phyloP scores from a whole-genome alignment of 2,888 invertebrate genomes.

The Drosophila yooni region DNA sequence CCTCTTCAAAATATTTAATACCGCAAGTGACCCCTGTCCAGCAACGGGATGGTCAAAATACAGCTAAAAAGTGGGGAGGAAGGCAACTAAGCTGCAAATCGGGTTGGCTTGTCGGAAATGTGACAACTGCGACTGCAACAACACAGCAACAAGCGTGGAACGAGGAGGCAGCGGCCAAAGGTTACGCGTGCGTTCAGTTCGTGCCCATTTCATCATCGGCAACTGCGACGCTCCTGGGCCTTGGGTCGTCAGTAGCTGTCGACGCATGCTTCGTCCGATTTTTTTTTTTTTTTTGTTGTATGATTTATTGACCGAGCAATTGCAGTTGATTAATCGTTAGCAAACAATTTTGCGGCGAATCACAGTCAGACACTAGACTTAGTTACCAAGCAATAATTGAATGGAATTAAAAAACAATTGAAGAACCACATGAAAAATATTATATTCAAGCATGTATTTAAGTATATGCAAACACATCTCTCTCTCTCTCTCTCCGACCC shows the following conservation, averaged over 20 bases:
- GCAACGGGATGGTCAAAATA: conserved; percentile 58
- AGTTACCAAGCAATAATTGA: conserved; percentile 2
- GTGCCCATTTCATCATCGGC: conserved; percentile 65
- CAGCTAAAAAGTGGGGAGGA: conserved; percentile 42
- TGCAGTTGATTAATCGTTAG: conserved; percentile 63
- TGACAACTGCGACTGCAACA: conserved; percentile 47
- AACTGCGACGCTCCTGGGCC: conserved; percentile 36
- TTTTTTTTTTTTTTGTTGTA: conserved; percentile 6
- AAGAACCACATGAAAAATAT: background rate
- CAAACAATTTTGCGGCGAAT: conserved; percentile 43
- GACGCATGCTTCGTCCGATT: conserved; percentile 45
- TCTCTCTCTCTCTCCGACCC: background rate
- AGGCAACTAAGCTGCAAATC: conserved; percentile 68
- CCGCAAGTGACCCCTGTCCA: conserved; percentile 84
- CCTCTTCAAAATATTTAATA: conserved; percentile 83
- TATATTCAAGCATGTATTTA: background rate
- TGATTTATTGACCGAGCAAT: conserved; percentile 65
- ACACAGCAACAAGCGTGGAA: conserved; percentile 4
- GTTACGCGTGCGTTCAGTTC: conserved; percentile 82
- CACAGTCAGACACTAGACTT: conserved; percentile 20
- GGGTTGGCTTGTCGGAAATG: conserved; percentile 52
- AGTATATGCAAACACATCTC: background rate
- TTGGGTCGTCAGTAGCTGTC: conserved; percentile 71
- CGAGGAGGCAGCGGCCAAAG: conserved; percentile 67
- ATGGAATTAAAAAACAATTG: conserved; percentile 3